Base-by-base conservation (phyloP, 2,888 invertebrate species). In the Pyrochroa serraticornis region DNA sequence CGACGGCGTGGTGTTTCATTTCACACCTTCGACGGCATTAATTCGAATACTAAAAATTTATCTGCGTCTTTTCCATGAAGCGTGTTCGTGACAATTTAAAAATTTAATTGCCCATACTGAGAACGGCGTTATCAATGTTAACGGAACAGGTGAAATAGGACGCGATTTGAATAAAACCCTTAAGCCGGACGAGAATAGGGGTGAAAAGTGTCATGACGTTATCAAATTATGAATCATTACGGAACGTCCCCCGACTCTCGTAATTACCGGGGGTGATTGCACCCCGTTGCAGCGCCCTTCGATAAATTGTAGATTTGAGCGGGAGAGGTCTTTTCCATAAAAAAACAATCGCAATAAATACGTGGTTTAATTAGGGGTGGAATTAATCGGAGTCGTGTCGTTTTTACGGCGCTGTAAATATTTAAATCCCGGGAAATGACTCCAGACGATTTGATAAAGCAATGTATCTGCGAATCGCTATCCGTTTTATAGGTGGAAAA, bases 201-300 rank as follows among this genome's bases (percentile, higher is more conserved):
- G 22, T 22, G 22, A 57, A 57, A 50, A 38, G 50, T 50, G 30
- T 31, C 51, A 44, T 33, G 45, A 43, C 42, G 43, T 57, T 57
- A 57, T 57, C 57, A 52, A 57, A 57, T 57, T 57, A 57, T 57
- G 51, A 57, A 57, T 57, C 57, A 46, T 57, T 57, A 57, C 22
- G 36, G 9, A 8, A 41, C 41, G 39, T 49, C 55, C 49, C 55
- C 38, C 37, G 44, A 32, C 39, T 30, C 12, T 31, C 31, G 39
- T 48, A 48, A 48, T 48, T 48, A 38, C 39, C 14, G 32, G 32
- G 47, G 47, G 47, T 47, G 47, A 47, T 30, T 47, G 47, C 47
- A 47, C 47, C 47, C 12, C 38, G 38, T 44, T 44, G 34, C 9
- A 44, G 37, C 37, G 13, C 30, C 48, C 39, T 48, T 48, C 33